These are phyloP conservation scores for Tapirus indicus DNA, from an alignment of 2,797 vertebrate genomes.

Conservation along the genomic window DNA sequence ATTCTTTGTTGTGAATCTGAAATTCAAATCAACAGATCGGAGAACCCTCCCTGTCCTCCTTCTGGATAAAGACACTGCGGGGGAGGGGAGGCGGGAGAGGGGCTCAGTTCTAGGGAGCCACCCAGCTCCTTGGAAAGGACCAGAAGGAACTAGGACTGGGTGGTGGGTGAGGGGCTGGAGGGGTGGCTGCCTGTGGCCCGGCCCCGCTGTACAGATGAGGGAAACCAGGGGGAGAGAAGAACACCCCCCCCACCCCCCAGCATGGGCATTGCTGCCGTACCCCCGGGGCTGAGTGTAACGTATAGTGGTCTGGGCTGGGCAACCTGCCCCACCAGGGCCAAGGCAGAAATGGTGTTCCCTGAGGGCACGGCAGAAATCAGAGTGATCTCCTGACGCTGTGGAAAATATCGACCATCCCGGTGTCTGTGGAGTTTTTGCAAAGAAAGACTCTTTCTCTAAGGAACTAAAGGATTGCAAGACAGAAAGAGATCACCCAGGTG, in stretches of 20 bases:
- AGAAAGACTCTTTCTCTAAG: background rate
- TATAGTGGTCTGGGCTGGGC: background rate
- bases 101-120: background rate
- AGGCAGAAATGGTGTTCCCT: background rate
- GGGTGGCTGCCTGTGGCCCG: background rate
- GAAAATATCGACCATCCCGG: fast-evolving
- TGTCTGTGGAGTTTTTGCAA: background rate
- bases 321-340: background rate
- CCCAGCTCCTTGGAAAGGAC: background rate
- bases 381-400: background rate
- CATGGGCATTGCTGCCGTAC: background rate
- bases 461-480: background rate
- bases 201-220: background rate
- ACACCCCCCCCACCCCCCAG: background rate
- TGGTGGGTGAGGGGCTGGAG: fast-evolving
- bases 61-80: background rate
- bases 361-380: background rate
- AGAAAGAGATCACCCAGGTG: background rate
- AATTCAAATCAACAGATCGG: background rate
- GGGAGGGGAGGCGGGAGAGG: too few relatives aligned
- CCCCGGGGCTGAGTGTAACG: too few relatives aligned
- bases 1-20: background rate
- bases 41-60: background rate
- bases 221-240: background rate
- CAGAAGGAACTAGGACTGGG: background rate